Conservation (phyloP, 2,113 vertebrate genomes). For the Hiodon tergisus region DNA sequence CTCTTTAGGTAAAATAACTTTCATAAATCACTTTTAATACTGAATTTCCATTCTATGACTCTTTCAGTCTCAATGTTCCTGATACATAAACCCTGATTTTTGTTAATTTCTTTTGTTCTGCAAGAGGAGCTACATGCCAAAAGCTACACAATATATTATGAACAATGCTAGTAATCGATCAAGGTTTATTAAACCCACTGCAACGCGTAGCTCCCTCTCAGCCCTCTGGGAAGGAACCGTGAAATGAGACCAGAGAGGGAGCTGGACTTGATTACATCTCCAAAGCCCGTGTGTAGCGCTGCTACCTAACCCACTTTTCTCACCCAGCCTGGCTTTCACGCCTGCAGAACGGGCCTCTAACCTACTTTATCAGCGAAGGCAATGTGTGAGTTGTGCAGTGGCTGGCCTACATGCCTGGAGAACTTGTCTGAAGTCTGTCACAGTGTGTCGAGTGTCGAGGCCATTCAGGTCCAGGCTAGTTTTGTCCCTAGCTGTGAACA, state of each 20-base stretch:
- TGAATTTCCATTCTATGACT: too few species aligned
- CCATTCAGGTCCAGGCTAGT: too few species aligned
- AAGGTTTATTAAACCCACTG: too few species aligned
- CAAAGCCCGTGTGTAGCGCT: constrained; percentile 39
- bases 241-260: constrained; percentile 6
- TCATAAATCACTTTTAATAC: too few species aligned
- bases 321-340: constrained; percentile 2
- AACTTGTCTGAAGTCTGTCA: neutral
- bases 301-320: constrained; percentile 29
- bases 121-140: too few species aligned
- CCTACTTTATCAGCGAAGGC: constrained; percentile 7
- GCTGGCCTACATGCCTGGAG: constrained; percentile 7
- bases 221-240: neutral
- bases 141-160: too few species aligned
- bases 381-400: neutral
- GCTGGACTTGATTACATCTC: constrained; percentile 28
- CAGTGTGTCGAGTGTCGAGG: neutral
- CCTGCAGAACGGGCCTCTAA: constrained; percentile 9
- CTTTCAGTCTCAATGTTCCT: too few species aligned
- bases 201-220: neutral
- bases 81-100: too few species aligned
- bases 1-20: too few species aligned
- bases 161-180: too few species aligned
- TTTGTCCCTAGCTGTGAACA: too few species aligned
- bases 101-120: too few species aligned